These are phyloP conservation scores for Solenopsis fugax DNA, from an alignment of 1,140 invertebrate species.

Conservation along the genomic window DNA sequence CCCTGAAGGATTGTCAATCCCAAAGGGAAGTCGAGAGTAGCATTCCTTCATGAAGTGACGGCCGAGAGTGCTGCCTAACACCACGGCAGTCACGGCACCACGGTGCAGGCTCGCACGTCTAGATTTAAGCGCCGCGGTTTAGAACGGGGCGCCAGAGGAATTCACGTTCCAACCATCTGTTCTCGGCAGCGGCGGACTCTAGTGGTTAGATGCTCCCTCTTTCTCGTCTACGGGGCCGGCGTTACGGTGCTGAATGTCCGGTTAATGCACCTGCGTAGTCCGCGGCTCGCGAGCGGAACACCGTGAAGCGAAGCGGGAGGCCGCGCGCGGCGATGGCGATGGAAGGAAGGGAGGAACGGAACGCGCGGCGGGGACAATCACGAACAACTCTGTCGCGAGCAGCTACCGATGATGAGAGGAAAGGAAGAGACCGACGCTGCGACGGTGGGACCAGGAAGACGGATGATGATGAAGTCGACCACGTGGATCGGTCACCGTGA, in stretches of 20 bases:
- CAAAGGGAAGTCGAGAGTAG: slow-evolving; percentile 25
- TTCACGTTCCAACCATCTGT: slow-evolving; percentile 76
- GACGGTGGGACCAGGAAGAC: slow-evolving; percentile 26
- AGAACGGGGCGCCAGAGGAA: slow-evolving; percentile 70
- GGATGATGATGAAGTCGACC: slow-evolving; percentile 46
- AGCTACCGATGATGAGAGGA: slow-evolving; percentile 64
- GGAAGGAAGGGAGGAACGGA: slow-evolving; percentile 69
- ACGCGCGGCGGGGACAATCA: slow-evolving; percentile 68
- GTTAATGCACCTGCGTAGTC: slow-evolving; percentile 85
- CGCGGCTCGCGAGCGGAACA: slow-evolving; percentile 75
- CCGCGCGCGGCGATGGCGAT: slow-evolving; percentile 51
- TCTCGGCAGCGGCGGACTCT: slow-evolving; percentile 65
- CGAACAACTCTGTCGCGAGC: slow-evolving; percentile 44
- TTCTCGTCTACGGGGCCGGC: slow-evolving; percentile 74
- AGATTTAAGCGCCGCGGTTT: slow-evolving; percentile 69
- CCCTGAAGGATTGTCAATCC: slow-evolving; percentile 20
- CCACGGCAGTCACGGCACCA: too few species aligned
- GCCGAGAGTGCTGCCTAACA: slow-evolving; percentile 21
- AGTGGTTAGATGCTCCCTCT: slow-evolving; percentile 66
- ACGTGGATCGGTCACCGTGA: slow-evolving; percentile 54
- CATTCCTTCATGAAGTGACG: slow-evolving; percentile 57
- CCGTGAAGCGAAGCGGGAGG: slow-evolving; percentile 68
- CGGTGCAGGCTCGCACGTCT: slow-evolving; percentile 47
- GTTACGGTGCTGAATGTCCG: slow-evolving; percentile 84
- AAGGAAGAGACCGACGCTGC: not conserved